Percentiles rank a stretch among this genome's conserved stretches.
Evolutionary conservation across 2,888 invertebrate genomes (phyloP).

Genomic region (Tineola bisselliella): DNA sequence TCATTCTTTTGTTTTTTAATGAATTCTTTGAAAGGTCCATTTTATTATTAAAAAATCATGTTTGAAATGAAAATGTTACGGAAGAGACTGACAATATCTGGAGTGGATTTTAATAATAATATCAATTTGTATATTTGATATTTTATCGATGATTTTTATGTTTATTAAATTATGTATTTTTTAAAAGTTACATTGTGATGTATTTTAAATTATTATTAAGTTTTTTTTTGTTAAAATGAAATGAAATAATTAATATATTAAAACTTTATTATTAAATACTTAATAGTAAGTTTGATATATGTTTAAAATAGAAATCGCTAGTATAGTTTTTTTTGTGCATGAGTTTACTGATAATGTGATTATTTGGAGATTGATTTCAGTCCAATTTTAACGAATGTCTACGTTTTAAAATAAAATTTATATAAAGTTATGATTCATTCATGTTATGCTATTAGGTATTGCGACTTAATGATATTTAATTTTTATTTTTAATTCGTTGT

Average conservation of each 20-base stretch:
- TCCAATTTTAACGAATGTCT: not conserved
- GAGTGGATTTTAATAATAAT: too few species aligned
- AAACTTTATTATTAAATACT: not conserved
- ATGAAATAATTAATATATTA: not conserved
- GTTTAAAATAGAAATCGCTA: not conserved
- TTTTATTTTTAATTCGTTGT: constrained; percentile 2
- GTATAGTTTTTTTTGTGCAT: not conserved
- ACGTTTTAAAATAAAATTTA: too few species aligned
- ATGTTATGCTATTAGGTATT: not conserved
- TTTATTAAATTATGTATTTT: not conserved
- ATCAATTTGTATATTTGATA: too few species aligned
- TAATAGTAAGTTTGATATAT: not conserved
- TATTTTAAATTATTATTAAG: not conserved
- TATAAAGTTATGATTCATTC: not conserved
- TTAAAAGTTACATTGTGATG: not conserved
- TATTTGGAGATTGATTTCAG: not conserved
- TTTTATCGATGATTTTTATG: not conserved
- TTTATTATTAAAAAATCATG: not conserved
- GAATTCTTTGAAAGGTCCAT: too few species aligned
- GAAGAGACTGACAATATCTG: too few species aligned
- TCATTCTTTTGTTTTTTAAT: too few species aligned
- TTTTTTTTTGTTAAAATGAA: not conserved
- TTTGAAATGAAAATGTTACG: too few species aligned
- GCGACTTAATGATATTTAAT: not conserved
- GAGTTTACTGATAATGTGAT: not conserved